Conservation (phyloP, 2,113 vertebrate species). For the Nothoprocta pentlandii region DNA sequence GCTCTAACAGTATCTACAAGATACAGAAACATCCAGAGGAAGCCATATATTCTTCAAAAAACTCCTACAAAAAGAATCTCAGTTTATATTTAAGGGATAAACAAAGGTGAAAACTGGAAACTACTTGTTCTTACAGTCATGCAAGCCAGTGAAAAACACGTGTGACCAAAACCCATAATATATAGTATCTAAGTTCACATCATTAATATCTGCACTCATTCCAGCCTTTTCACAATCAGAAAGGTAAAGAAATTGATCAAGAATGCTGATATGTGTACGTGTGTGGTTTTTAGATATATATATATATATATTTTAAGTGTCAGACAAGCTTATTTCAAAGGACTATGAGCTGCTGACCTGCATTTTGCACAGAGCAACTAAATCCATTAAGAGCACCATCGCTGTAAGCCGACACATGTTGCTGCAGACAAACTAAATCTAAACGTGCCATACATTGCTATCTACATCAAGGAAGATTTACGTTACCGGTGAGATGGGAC, state of each 20-base stretch:
- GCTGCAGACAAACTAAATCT: neutral
- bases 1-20: neutral
- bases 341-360: fast-evolving
- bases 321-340: neutral
- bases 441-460: neutral
- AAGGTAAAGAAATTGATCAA: neutral
- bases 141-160: neutral
- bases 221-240: neutral
- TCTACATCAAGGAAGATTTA: neutral
- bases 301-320: neutral
- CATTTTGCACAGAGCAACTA: neutral
- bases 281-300: too few species aligned
- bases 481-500: slow-evolving; percentile 92
- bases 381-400: neutral
- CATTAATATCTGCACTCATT: neutral
- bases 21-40: neutral
- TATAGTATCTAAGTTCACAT: neutral
- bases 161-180: neutral
- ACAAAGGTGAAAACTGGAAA: neutral
- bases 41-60: neutral
- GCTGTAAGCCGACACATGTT: neutral
- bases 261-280: too few species aligned
- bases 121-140: neutral
- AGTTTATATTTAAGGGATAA: neutral
- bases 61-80: neutral